Conservation (phyloP, 2,797 vertebrate genomes). For the Gallinago stenura region DNA sequence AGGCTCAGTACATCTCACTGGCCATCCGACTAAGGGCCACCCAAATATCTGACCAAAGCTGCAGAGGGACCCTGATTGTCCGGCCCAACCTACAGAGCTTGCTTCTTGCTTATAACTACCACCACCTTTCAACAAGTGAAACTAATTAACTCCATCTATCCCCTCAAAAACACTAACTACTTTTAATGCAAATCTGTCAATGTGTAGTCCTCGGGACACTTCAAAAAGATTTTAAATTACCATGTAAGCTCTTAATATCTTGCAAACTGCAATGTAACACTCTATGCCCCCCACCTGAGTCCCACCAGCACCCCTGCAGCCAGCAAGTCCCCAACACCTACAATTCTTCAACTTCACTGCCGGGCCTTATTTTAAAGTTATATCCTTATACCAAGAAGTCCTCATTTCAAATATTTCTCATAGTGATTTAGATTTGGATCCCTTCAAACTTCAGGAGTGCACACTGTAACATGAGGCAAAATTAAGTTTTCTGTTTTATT, state of each 20-base stretch:
- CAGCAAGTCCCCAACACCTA: neutral
- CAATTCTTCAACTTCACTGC: neutral
- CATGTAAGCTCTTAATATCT: neutral
- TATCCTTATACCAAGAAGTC: neutral
- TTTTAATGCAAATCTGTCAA: neutral
- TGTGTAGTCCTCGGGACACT: rapidly evolving
- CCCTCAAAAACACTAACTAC: neutral
- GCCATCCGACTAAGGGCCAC: neutral
- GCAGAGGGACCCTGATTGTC: neutral
- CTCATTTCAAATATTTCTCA: neutral
- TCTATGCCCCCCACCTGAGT: neutral
- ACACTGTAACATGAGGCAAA: neutral
- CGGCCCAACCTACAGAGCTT: neutral
- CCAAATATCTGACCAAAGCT: neutral
- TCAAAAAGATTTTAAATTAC: neutral
- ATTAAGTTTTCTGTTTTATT: neutral
- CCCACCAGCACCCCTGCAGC: neutral
- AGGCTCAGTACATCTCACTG: neutral
- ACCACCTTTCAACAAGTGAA: neutral
- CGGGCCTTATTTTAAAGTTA: neutral
- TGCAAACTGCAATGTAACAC: neutral
- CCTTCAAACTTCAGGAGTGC: neutral
- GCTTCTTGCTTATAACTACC: neutral
- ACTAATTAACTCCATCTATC: neutral
- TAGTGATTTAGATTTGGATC: neutral